Base-by-base conservation (phyloP, 2,888 invertebrate species). In the Drosophila borborema region DNA sequence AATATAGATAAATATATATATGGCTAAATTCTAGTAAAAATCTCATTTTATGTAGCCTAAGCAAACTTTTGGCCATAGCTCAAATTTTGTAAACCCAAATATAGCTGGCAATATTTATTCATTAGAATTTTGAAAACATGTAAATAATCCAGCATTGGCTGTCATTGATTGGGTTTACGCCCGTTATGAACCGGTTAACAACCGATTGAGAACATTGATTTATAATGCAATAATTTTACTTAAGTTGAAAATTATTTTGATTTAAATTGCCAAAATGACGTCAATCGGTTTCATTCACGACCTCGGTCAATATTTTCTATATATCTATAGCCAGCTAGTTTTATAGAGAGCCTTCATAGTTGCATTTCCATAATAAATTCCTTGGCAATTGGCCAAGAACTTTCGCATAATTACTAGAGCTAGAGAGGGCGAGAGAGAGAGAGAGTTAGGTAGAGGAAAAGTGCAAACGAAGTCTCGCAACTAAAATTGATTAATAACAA, bases 381-480 rank as follows among this genome's bases (percentile, higher is more conserved):
- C 51, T 58, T 78, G 77, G 77, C 77, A 31, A 28, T 60, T 12
- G 34, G 76, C 80, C 77, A 78, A 76, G 40, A 63, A 60, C 61
- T 58, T 56, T 58, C 18, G 14, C 18, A 43, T 46, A 55, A 45
- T 68, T 74, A 55, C 63, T n/a, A 74, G 18, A 18, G 28, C 1
- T 36, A 56, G 16, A 38, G 16, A n/a, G n/a, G n/a, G n/a, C n/a
- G n/a, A n/a, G n/a, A 14, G 46, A 8, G 20, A 7, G 20, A 3
- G n/a, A n/a, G 41, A 6, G 41, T n/a, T n/a, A 9, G 18, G 6
- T 7, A 31, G 8, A 31, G 31, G 1, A 6, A 31, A 10, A 18
- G 18, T 18, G 45, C 14, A 3, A 8, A 20, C 1, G 16, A 28
- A 14, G 45, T 40, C 48, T 46, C 34, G 23, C n/a, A 28, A 16